These are phyloP conservation scores for Cryptoblepharus egeriae DNA, from an alignment of 2,797 vertebrate genomes.

Conservation along the genomic window DNA sequence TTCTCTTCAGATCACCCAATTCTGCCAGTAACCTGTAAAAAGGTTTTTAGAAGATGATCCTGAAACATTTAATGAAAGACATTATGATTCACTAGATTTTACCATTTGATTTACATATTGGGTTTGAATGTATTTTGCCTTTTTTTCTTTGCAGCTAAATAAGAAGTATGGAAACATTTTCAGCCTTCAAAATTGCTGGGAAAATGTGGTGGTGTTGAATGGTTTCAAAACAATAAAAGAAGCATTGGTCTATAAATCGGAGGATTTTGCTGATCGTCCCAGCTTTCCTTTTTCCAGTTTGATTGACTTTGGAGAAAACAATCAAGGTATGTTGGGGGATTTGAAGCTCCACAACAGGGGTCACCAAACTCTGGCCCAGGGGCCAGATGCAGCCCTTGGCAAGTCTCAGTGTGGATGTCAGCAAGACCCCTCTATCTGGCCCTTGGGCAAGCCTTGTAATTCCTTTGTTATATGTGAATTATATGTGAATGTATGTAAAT, in stretches of 20 bases:
- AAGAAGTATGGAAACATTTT: conserved; percentile 73
- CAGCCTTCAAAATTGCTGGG: conserved; percentile 70
- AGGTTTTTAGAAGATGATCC: too few relatives aligned
- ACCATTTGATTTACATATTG: neutral
- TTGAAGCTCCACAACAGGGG: too few relatives aligned
- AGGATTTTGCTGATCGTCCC: conserved; percentile 72
- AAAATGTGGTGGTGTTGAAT: conserved; percentile 67
- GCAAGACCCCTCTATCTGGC: too few relatives aligned
- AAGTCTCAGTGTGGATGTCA: too few relatives aligned
- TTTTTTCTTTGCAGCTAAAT: conserved; percentile 65
- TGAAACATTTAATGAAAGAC: too few relatives aligned
- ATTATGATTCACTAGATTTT: neutral
- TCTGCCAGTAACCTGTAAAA: too few relatives aligned
- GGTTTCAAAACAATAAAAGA: conserved; percentile 68
- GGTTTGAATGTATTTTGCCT: neutral
- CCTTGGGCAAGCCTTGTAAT: too few relatives aligned
- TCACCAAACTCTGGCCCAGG: too few relatives aligned
- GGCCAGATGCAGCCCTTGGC: too few relatives aligned
- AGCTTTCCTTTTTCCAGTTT: neutral
- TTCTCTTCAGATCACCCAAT: too few relatives aligned
- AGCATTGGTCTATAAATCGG: conserved; percentile 60
- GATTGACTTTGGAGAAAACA: conserved; percentile 6
- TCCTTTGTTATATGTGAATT: too few relatives aligned
- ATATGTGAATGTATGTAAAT: too few relatives aligned
- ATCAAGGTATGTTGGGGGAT: neutral